These are phyloP conservation scores for Paedocypris sp. DNA, from an alignment of 2,113 vertebrate genomes.

Conservation along the genomic window DNA sequence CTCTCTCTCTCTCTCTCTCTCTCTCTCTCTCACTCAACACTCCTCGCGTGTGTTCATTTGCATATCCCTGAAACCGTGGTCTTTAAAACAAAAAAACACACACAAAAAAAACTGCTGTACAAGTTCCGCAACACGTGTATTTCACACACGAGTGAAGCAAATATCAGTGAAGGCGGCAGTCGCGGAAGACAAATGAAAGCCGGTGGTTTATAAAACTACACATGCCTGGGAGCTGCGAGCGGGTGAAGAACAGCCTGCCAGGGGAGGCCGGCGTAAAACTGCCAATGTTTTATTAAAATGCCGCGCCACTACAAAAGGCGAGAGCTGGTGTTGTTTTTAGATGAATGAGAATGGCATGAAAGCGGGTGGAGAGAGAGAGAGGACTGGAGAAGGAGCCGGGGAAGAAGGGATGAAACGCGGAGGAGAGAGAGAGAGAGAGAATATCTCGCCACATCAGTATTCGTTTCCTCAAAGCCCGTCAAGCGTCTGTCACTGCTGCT, in stretches of 20 bases:
- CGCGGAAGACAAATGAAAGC: constrained; percentile 48
- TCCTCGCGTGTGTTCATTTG: too few species aligned
- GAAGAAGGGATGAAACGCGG: background rate
- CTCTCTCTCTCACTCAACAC: too few species aligned
- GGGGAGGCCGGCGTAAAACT: constrained; percentile 25
- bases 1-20: too few species aligned
- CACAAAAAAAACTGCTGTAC: too few species aligned
- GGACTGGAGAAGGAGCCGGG: constrained; percentile 16
- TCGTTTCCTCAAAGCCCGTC: constrained; percentile 41
- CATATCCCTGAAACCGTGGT: too few species aligned
- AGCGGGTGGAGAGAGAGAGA: constrained; percentile 35
- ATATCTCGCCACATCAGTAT: constrained; percentile 45
- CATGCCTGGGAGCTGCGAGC: constrained; percentile 24
- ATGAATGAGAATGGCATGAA: constrained; percentile 51
- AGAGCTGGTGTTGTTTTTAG: constrained; percentile 52
- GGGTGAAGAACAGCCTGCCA: constrained; percentile 19
- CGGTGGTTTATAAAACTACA: constrained; percentile 44
- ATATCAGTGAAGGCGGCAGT: constrained; percentile 40
- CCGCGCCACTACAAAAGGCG: constrained; percentile 40
- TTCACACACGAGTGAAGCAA: constrained; percentile 42
- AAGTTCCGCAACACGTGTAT: constrained; percentile 38
- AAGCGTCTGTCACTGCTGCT: constrained; percentile 39
- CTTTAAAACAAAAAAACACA: too few species aligned
- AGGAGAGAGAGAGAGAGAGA: background rate
- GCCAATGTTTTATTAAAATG: constrained; percentile 56